These are phyloP conservation scores for Mesorhabditis sp. DNA, from an alignment of 2,888 invertebrate species.

Conservation along the genomic window DNA sequence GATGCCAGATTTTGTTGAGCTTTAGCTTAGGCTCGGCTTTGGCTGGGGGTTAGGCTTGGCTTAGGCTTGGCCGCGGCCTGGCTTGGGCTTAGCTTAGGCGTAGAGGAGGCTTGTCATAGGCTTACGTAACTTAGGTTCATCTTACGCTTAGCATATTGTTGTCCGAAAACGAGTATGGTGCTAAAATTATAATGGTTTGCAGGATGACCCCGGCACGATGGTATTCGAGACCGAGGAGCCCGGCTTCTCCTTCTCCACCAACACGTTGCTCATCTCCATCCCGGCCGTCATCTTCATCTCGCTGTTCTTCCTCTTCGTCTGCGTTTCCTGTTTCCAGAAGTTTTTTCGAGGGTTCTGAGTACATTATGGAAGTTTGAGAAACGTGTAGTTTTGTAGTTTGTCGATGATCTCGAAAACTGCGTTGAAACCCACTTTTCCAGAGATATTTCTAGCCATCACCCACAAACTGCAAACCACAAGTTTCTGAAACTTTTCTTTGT, in stretches of 20 bases:
- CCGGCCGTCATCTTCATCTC: constrained; percentile 29
- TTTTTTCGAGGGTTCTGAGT: constrained; percentile 21
- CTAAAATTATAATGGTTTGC: background rate
- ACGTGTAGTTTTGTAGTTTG: too few relatives aligned
- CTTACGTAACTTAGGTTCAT: too few relatives aligned
- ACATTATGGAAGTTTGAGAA: background rate
- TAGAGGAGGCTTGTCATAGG: too few relatives aligned
- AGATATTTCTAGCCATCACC: too few relatives aligned
- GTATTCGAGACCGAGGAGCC: constrained; percentile 30
- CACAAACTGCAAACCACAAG: too few relatives aligned
- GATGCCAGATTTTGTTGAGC: background rate
- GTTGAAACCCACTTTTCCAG: too few relatives aligned
- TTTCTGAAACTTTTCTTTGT: too few relatives aligned
- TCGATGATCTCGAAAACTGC: too few relatives aligned
- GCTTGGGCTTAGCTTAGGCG: too few relatives aligned
- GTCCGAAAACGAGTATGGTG: too few relatives aligned
- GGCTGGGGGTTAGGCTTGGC: background rate
- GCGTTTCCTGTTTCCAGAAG: constrained; percentile 32
- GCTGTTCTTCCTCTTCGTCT: constrained; percentile 33
- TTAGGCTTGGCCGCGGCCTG: too few relatives aligned
- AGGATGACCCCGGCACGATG: constrained; percentile 31
- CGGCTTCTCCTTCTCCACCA: constrained; percentile 24
- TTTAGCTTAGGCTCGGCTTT: background rate
- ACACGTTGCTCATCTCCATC: constrained; percentile 27
- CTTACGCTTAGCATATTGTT: too few relatives aligned